Evolutionary conservation across 2,797 vertebrate species (phyloP), one percentile per base, ranked within the genome.

Genomic region (Nasua narica): DNA sequence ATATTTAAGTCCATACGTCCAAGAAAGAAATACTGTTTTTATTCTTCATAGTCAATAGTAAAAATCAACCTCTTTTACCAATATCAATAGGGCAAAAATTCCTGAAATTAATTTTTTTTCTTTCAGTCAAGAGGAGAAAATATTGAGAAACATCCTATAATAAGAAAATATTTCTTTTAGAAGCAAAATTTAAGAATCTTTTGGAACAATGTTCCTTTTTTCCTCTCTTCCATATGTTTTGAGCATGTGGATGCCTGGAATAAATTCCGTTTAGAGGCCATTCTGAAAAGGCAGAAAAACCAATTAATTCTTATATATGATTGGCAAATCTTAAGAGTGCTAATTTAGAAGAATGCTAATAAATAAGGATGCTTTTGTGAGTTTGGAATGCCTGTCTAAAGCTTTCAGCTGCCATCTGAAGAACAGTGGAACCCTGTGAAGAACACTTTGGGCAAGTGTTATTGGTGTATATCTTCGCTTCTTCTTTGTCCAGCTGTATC

Each of bases 261-360:
- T 93, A 97, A 95, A 97, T 98, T 95, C 93, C 97, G 95, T 84
- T 76, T 91, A 96, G 86, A 79, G 95, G 50, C 79, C 79, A 52
- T 95, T 94, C 58, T 95, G 83, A 83, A 96, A 96, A 96, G 60
- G 52, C 77, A 95, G 70, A 27, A 92, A 60, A 95, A 60, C 56
- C 43, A 94, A 96, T 78, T 79, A 67, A 91, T 96, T 97, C 91
- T 94, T 91, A 62, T 23, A 4, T 92, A n/a, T 85, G 84, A 94
- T 69, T 83, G 94, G 84, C 83, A 96, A 84, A 87, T 95, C 92
- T 97, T 79, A 81, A 87, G 91, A 95, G 86, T 92, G 48, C 65
- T 95, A 81, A 96, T 97, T 97, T 97, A 87, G 77, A 90, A 93
- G 82, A 58, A 91, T 70, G n/a, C 46, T 97, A 97, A 90, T 96